These are phyloP conservation scores for Ailurus styani DNA, from an alignment of 2,113 vertebrate genomes.

Conservation along the genomic window DNA sequence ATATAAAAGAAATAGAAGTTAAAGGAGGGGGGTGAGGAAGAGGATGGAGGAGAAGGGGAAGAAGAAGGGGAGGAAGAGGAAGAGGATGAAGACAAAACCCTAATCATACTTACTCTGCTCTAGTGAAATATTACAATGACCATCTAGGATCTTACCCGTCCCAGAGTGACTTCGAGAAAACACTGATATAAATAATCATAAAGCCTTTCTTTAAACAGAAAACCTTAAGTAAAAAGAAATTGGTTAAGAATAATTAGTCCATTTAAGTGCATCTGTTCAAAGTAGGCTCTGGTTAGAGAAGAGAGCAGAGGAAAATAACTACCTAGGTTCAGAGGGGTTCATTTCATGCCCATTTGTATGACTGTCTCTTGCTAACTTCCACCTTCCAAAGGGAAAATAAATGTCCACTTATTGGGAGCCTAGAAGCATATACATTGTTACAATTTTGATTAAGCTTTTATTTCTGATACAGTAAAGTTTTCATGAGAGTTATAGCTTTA, in stretches of 20 bases:
- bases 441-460: neutral
- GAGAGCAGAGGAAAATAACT: neutral
- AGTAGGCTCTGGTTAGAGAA: neutral
- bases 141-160: neutral
- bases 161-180: neutral
- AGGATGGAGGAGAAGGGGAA: neutral
- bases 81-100: neutral
- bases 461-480: neutral
- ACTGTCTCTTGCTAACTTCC: neutral
- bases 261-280: neutral
- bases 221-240: neutral
- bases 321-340: no score
- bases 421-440: neutral
- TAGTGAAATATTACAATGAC: neutral
- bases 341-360: fast-evolving
- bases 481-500: neutral
- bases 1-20: neutral
- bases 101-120: neutral
- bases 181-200: neutral
- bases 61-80: neutral
- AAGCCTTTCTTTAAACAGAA: neutral
- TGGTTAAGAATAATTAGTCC: neutral
- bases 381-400: neutral
- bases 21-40: neutral
- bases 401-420: neutral